These are phyloP conservation scores for Crotalus adamanteus DNA, from an alignment of 2,797 vertebrate genomes.

Conservation along the genomic window DNA sequence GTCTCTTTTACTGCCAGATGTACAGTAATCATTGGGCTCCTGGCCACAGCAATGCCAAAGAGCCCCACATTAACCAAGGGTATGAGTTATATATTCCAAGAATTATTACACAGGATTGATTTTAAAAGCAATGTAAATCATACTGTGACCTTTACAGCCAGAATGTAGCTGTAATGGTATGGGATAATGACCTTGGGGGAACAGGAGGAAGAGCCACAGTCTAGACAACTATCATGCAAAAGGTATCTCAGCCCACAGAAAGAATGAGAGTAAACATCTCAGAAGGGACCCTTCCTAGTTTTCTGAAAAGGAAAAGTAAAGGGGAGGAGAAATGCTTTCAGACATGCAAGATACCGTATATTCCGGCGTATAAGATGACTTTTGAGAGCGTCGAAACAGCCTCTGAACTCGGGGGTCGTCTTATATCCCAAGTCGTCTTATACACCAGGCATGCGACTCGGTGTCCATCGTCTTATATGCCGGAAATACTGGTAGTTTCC, in stretches of 20 bases:
- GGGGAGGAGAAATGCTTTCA: not conserved
- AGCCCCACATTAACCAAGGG: not conserved
- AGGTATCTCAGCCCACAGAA: not conserved
- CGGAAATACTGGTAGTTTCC: too few species aligned
- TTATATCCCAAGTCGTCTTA: too few species aligned
- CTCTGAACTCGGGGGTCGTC: too few species aligned
- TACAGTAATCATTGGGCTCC: not conserved
- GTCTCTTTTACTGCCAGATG: not conserved
- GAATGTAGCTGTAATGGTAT: not conserved
- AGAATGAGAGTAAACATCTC: not conserved
- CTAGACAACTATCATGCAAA: not conserved
- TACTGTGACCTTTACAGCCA: not conserved
- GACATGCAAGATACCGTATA: not conserved
- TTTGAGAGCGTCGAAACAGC: too few species aligned
- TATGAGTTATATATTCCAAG: not conserved
- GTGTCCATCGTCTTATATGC: too few species aligned
- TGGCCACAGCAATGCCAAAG: not conserved
- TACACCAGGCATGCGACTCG: too few species aligned
- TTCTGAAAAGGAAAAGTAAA: not conserved
- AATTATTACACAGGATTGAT: not conserved
- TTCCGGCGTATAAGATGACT: too few species aligned
- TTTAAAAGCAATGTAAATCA: not conserved
- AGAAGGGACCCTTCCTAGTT: not conserved
- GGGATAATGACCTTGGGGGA: not conserved
- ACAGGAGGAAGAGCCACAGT: not conserved